A percentile compares a stretch with the other conserved stretches of the same genome.
These are phyloP conservation scores for Biston betularia DNA, from an alignment of 2,888 invertebrate genomes.

Conservation along the genomic window DNA sequence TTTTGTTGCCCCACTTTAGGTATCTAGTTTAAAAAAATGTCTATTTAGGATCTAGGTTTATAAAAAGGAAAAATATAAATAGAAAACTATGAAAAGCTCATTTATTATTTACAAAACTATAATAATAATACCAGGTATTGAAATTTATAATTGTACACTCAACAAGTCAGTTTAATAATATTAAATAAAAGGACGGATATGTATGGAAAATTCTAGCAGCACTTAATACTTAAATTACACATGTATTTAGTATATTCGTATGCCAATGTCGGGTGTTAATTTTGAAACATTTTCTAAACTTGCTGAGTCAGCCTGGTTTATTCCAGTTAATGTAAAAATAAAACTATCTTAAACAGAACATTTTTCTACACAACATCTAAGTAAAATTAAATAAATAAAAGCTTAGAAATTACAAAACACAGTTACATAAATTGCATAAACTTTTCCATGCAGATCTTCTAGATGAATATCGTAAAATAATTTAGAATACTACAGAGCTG, in stretches of 20 bases:
- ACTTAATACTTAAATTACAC: background rate
- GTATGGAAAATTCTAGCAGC: background rate
- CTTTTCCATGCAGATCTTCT: slow-evolving; percentile 7
- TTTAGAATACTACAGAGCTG: slow-evolving; percentile 13
- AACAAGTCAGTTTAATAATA: too few relatives aligned
- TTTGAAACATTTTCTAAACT: too few relatives aligned
- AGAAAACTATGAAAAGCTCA: slow-evolving; percentile 8
- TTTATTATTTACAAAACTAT: slow-evolving; percentile 15
- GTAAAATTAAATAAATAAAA: slow-evolving; percentile 34
- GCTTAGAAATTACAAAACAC: slow-evolving; percentile 23
- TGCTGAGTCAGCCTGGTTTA: background rate
- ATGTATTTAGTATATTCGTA: too few relatives aligned
- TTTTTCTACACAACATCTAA: background rate
- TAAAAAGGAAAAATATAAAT: background rate
- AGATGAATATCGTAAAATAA: slow-evolving; percentile 21
- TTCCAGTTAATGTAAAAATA: background rate
- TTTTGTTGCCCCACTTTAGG: too few relatives aligned
- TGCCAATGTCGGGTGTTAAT: too few relatives aligned
- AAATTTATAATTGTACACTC: too few relatives aligned
- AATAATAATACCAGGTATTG: background rate
- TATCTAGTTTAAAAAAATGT: too few relatives aligned
- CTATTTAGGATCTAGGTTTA: background rate
- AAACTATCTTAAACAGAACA: background rate
- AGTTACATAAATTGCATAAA: slow-evolving; percentile 10
- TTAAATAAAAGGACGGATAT: background rate